Conservation (phyloP, 1,140 invertebrate genomes). For the Tribolium castaneum region DNA sequence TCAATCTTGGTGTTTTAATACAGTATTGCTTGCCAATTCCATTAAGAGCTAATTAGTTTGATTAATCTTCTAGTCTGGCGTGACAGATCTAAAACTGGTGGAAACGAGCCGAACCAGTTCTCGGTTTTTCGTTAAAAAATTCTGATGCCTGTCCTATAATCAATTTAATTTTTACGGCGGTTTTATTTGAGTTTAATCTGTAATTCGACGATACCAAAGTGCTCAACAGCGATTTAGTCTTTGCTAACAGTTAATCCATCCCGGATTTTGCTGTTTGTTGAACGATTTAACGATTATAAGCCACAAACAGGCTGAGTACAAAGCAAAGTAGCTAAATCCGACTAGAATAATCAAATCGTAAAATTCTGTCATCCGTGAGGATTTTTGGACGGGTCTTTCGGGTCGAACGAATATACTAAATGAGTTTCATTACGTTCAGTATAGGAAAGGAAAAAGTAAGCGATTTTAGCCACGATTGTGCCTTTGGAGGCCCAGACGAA, state of each 20-base stretch:
- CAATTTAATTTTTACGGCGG: background rate
- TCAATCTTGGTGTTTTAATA: conserved; percentile 11
- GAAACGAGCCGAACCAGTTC: background rate
- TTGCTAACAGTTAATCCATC: conserved; percentile 11
- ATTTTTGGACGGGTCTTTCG: background rate
- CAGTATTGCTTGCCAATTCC: background rate
- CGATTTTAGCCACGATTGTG: background rate
- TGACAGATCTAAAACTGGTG: conserved; percentile 15
- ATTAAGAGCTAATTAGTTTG: conserved; percentile 34
- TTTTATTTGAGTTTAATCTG: background rate
- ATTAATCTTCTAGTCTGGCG: conserved; percentile 15
- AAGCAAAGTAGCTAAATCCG: background rate
- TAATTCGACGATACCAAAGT: background rate
- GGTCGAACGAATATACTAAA: background rate
- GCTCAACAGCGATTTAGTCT: background rate
- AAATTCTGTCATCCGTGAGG: background rate
- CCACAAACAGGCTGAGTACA: background rate
- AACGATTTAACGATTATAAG: conserved; percentile 22
- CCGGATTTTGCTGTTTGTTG: background rate
- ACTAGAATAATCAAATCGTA: conserved; percentile 3
- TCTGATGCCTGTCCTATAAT: background rate
- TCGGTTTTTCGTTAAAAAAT: conserved; percentile 11
- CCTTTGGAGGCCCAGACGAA: background rate
- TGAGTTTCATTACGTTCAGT: background rate
- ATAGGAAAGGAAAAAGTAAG: background rate